Evolutionary conservation across 1,140 invertebrate species (phyloP).

Genomic region (Spodoptera frugiperda): DNA sequence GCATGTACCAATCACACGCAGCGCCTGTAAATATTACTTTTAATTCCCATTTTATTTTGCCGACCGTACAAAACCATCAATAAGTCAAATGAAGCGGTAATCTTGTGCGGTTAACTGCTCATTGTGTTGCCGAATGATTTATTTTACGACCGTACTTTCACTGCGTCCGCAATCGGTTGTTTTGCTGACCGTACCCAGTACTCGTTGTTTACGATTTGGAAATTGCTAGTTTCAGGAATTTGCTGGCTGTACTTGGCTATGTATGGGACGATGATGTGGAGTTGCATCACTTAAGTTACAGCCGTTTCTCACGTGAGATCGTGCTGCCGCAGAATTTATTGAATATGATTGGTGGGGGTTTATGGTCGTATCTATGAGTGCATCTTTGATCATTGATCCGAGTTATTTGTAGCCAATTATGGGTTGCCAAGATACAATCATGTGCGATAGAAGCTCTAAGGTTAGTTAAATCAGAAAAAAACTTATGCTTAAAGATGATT

Average conservation of each 20-base stretch:
- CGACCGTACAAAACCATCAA: constrained; percentile 52
- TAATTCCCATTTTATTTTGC: constrained; percentile 44
- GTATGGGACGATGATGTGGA: constrained; percentile 3
- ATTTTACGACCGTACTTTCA: constrained; percentile 67
- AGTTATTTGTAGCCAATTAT: too few relatives aligned
- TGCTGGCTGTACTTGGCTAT: constrained; percentile 29
- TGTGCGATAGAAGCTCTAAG: too few relatives aligned
- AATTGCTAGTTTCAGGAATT: constrained; percentile 55
- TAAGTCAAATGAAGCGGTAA: constrained; percentile 68
- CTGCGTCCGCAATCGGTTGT: constrained; percentile 53
- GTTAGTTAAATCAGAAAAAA: too few relatives aligned
- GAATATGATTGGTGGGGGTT: not conserved
- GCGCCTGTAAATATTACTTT: constrained; percentile 34
- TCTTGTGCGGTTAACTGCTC: constrained; percentile 59
- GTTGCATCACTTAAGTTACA: constrained; percentile 26
- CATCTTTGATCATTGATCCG: not conserved
- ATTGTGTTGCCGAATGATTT: constrained; percentile 66
- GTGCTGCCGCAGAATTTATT: constrained; percentile 8
- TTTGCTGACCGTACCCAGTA: constrained; percentile 54
- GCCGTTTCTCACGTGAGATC: constrained; percentile 31
- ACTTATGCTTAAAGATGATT: too few relatives aligned
- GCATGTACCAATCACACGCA: constrained; percentile 29
- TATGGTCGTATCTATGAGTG: not conserved
- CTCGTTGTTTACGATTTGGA: constrained; percentile 63
- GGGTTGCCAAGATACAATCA: too few relatives aligned